Percentiles rank a stretch among this genome's conserved stretches.
These are phyloP conservation scores for Drosophila falleni DNA, from an alignment of 2,888 invertebrate species.

Conservation along the genomic window DNA sequence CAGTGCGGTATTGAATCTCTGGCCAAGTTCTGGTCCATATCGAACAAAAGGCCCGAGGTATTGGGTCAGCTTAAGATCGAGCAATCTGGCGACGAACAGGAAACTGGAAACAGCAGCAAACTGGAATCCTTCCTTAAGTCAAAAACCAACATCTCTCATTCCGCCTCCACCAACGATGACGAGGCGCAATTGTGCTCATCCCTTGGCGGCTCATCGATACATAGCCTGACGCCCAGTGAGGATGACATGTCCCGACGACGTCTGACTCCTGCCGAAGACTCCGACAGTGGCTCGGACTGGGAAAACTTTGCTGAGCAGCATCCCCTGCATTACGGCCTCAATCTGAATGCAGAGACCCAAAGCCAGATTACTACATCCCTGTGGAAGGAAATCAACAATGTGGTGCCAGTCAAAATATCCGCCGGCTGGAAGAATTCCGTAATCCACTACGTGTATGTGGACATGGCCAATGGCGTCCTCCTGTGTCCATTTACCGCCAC, in stretches of 20 bases:
- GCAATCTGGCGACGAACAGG: conserved; percentile 57
- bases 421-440: conserved; percentile 82
- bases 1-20: conserved; percentile 91
- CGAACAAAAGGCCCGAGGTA: conserved; percentile 88
- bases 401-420: conserved; percentile 83
- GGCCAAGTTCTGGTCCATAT: conserved; percentile 88
- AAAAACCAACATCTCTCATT: conserved; percentile 53
- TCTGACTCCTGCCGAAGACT: conserved; percentile 65
- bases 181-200: conserved; percentile 80
- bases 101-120: conserved; percentile 60
- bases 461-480: conserved; percentile 72
- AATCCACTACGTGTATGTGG: conserved; percentile 80
- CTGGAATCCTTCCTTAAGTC: conserved; percentile 72
- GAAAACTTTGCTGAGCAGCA: conserved; percentile 87
- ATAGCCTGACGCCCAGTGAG: conserved; percentile 83
- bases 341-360: conserved; percentile 67
- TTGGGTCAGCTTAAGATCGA: conserved; percentile 59
- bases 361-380: conserved; percentile 90
- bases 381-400: conserved; percentile 88
- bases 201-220: conserved; percentile 82
- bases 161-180: conserved; percentile 77
- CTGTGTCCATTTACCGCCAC: conserved; percentile 78
- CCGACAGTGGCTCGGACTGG: conserved; percentile 90
- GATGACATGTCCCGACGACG: conserved; percentile 78
- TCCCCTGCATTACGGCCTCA: conserved; percentile 74